Conservation (phyloP, 2,888 invertebrate species). For the Microplitis deprimator region DNA sequence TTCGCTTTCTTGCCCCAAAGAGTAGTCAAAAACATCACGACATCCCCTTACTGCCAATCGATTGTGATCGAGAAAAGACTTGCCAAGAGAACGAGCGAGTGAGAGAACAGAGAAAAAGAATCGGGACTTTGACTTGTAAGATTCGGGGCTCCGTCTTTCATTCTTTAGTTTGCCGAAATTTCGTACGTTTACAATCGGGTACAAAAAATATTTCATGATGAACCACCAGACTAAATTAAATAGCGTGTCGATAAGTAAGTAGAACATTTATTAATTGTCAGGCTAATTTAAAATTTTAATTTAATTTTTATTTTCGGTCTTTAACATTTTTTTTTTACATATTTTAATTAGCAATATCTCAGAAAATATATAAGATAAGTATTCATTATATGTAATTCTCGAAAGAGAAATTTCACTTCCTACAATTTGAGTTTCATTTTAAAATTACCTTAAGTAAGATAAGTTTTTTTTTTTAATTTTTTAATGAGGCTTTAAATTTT, state of each 20-base stretch:
- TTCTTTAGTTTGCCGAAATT: conserved; percentile 1
- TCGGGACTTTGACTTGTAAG: too few relatives aligned
- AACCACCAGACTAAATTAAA: not conserved
- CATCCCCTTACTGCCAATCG: not conserved
- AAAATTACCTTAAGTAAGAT: too few relatives aligned
- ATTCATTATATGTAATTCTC: too few relatives aligned
- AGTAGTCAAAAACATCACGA: not conserved
- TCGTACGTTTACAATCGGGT: not conserved
- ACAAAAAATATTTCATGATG: not conserved
- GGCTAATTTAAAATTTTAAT: conserved; percentile 1
- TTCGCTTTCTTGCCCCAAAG: not conserved
- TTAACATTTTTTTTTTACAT: not conserved
- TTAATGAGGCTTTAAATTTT: too few relatives aligned
- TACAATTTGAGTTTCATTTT: too few relatives aligned
- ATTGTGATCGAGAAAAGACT: not conserved
- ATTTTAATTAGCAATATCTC: not conserved
- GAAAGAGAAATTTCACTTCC: too few relatives aligned
- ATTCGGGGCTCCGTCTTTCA: not conserved
- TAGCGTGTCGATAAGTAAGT: conserved; percentile 1
- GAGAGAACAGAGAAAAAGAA: too few relatives aligned
- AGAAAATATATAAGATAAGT: too few relatives aligned
- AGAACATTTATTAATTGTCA: conserved; percentile 1
- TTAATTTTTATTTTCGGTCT: not conserved
- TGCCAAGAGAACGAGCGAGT: not conserved
- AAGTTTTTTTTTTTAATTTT: too few relatives aligned